phyloP scores from a whole-genome alignment of 2,888 invertebrate genomes.

The Synergus umbraculus region DNA sequence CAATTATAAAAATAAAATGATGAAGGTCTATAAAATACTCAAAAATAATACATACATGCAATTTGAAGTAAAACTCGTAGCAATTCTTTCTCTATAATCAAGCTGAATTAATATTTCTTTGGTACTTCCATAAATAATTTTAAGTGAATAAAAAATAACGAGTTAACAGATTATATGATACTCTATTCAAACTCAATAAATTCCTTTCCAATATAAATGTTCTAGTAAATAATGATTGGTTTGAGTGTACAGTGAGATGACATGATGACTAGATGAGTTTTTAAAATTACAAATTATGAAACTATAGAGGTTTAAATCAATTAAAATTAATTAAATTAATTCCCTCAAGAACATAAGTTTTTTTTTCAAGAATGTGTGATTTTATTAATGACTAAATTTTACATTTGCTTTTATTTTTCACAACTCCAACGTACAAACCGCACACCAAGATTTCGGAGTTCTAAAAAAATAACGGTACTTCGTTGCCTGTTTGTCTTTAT shows the following conservation, averaged over 20 bases:
- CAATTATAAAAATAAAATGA: neutral
- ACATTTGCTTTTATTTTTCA: conserved; percentile 24
- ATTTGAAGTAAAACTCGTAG: neutral
- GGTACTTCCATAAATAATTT: conserved; percentile 40
- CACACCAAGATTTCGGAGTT: conserved; percentile 42
- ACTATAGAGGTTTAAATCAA: neutral
- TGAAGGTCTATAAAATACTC: neutral
- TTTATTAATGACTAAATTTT: conserved; percentile 38
- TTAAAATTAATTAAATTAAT: too few species aligned
- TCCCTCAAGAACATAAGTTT: neutral
- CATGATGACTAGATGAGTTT: conserved; percentile 2
- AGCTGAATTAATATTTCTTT: conserved; percentile 48
- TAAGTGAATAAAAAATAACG: conserved; percentile 12
- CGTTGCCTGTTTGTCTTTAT: conserved; percentile 60
- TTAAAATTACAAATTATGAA: neutral
- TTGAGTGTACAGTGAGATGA: neutral
- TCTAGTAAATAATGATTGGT: neutral
- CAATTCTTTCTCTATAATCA: conserved; percentile 38
- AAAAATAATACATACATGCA: neutral
- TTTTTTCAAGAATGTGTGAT: conserved; percentile 38
- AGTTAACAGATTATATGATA: neutral
- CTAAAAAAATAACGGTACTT: conserved; percentile 63
- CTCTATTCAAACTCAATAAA: neutral
- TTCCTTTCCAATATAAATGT: neutral
- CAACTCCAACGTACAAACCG: conserved; percentile 34